Conservation (phyloP, 2,888 invertebrate species). For the Mesochorus sp. region DNA sequence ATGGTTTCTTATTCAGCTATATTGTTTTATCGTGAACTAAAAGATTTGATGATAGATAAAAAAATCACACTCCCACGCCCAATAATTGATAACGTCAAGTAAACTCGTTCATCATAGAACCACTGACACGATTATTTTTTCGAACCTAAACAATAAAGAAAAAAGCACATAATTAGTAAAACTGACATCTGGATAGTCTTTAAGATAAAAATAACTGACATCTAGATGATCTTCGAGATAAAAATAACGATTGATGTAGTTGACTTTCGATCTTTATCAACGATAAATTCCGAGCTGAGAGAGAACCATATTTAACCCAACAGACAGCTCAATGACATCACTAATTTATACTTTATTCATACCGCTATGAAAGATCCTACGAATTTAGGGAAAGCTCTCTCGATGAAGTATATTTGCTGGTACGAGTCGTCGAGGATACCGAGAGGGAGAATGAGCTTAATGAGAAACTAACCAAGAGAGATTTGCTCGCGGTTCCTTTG, state of each 20-base stretch:
- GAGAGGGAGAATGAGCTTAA: conserved; percentile 37
- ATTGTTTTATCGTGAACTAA: neutral
- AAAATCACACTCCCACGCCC: neutral
- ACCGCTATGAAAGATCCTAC: neutral
- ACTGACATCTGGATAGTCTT: neutral
- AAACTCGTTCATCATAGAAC: neutral
- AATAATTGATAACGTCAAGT: neutral
- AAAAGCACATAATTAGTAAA: neutral
- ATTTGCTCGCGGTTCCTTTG: conserved; percentile 50
- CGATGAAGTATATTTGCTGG: neutral
- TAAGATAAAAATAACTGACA: neutral
- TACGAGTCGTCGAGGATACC: neutral
- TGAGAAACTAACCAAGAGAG: conserved; percentile 42
- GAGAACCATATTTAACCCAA: no score
- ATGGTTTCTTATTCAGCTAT: neutral
- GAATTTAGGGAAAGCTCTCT: conserved; percentile 1
- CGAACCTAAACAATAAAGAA: neutral
- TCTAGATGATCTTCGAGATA: no score
- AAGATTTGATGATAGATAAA: neutral
- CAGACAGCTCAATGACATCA: neutral
- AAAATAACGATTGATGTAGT: no score
- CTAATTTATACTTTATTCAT: neutral
- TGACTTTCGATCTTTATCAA: no score
- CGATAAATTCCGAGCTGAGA: no score
- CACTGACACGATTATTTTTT: neutral